Evolutionary conservation across 2,888 invertebrate genomes (phyloP).

Genomic region (Psococerastis gibbosa): DNA sequence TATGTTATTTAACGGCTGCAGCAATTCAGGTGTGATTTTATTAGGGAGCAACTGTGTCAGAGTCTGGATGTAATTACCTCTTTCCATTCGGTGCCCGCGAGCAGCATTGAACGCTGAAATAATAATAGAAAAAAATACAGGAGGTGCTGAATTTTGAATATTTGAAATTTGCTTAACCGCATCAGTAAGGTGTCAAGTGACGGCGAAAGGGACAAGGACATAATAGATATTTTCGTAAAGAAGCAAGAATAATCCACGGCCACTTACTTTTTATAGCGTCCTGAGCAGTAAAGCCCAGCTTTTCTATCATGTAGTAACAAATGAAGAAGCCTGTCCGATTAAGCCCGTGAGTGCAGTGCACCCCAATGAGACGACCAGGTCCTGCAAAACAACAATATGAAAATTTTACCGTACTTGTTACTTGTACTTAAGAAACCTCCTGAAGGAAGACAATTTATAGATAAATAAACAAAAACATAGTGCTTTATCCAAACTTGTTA

Average conservation of each 20-base stretch:
- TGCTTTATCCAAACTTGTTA: too few relatives aligned
- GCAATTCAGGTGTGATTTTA: too few relatives aligned
- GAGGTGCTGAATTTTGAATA: constrained; percentile 10
- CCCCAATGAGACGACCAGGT: constrained; percentile 50
- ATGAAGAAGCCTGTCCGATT: constrained; percentile 65
- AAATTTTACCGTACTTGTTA: too few relatives aligned
- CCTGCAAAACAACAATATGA: too few relatives aligned
- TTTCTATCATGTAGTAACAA: constrained; percentile 44
- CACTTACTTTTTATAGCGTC: constrained; percentile 43
- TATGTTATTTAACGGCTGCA: too few relatives aligned
- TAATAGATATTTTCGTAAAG: too few relatives aligned
- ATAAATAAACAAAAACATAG: too few relatives aligned
- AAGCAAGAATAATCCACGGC: too few relatives aligned
- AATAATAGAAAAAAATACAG: not conserved
- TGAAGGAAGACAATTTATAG: constrained; percentile 13
- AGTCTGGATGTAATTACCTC: constrained; percentile 38
- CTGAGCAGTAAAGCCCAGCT: constrained; percentile 32
- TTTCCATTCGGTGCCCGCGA: constrained; percentile 47
- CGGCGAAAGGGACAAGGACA: too few relatives aligned
- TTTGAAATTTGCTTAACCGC: constrained; percentile 3
- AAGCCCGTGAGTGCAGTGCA: constrained; percentile 67
- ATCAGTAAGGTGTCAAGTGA: not conserved
- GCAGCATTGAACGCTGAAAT: constrained; percentile 39
- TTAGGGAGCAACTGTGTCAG: too few relatives aligned
- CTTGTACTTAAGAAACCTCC: constrained; percentile 17